Conservation (phyloP, 2,888 invertebrate species). For the Lasioglossum marginatum region DNA sequence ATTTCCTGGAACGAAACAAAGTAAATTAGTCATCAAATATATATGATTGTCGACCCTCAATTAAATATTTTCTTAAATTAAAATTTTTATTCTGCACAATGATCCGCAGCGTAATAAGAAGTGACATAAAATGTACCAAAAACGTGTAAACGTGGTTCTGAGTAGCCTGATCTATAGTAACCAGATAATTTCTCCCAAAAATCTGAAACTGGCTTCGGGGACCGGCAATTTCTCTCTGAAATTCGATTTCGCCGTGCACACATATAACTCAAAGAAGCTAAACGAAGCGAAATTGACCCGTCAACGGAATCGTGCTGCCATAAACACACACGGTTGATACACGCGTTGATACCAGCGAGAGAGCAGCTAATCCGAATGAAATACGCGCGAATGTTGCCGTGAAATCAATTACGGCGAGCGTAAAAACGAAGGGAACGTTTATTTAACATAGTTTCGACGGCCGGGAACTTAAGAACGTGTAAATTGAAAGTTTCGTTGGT, state of each 20-base stretch:
- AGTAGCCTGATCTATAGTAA: background rate
- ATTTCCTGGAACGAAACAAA: conserved; percentile 77
- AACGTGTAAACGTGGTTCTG: too few relatives aligned
- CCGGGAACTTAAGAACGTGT: conserved; percentile 26
- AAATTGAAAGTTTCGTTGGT: conserved; percentile 78
- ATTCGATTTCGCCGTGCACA: background rate
- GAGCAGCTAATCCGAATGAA: background rate
- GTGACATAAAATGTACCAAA: too few relatives aligned
- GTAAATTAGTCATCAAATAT: conserved; percentile 5
- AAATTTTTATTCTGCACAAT: too few relatives aligned
- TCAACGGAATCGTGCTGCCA: conserved; percentile 1
- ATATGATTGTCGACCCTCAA: background rate
- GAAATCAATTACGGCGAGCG: conserved; percentile 10
- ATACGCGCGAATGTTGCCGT: background rate
- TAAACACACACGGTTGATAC: conserved; percentile 3
- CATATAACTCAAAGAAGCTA: background rate
- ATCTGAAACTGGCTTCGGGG: background rate
- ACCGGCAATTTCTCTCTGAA: background rate
- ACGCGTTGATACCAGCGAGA: background rate
- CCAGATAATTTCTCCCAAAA: background rate
- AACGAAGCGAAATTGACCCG: background rate
- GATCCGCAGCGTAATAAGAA: too few relatives aligned
- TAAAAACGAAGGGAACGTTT: background rate
- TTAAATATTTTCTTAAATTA: background rate
- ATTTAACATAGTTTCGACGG: conserved; percentile 35